Evolutionary conservation across 1,140 invertebrate genomes (phyloP).

Genomic region (Goniozus legneri): DNA sequence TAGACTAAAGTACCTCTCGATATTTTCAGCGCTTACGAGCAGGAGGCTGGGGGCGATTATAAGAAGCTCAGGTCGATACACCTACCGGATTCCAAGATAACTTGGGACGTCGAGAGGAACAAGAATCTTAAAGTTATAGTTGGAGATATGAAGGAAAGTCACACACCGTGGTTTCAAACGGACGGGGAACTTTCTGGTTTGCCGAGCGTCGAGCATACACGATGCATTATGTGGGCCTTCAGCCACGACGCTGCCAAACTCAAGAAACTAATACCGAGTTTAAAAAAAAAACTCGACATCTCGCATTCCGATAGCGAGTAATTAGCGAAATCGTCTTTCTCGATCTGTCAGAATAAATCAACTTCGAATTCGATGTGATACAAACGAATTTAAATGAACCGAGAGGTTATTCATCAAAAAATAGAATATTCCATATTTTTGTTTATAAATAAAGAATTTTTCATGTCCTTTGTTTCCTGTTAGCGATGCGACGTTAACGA

Average conservation of each 20-base stretch:
- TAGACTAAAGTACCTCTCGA: too few relatives aligned
- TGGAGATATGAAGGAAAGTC: conserved; percentile 30
- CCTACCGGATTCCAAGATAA: conserved; percentile 30
- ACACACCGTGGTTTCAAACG: conserved; percentile 32
- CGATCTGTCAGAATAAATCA: too few relatives aligned
- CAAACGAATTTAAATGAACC: too few relatives aligned
- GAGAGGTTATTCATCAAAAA: too few relatives aligned
- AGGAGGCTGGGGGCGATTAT: conserved; percentile 37
- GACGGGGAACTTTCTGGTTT: conserved; percentile 34
- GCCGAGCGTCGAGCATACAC: conserved; percentile 37
- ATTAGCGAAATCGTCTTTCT: too few relatives aligned
- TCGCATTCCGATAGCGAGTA: too few relatives aligned
- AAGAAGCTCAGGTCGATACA: conserved; percentile 38
- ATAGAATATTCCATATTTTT: too few relatives aligned
- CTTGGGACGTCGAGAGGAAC: conserved; percentile 48
- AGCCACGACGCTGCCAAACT: conserved; percentile 40
- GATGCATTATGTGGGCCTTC: conserved; percentile 47
- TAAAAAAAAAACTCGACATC: too few relatives aligned
- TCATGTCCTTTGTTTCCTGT: too few relatives aligned
- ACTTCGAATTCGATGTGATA: too few relatives aligned
- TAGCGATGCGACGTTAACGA: too few relatives aligned
- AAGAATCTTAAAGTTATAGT: conserved; percentile 27
- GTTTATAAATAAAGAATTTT: too few relatives aligned
- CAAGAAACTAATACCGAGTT: conserved; percentile 35
- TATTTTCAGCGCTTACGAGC: conserved; percentile 29